Percentiles rank a stretch among this genome's conserved stretches.
phyloP scores from a whole-genome alignment of 2,888 invertebrate species.

The Oscheius sp. region DNA sequence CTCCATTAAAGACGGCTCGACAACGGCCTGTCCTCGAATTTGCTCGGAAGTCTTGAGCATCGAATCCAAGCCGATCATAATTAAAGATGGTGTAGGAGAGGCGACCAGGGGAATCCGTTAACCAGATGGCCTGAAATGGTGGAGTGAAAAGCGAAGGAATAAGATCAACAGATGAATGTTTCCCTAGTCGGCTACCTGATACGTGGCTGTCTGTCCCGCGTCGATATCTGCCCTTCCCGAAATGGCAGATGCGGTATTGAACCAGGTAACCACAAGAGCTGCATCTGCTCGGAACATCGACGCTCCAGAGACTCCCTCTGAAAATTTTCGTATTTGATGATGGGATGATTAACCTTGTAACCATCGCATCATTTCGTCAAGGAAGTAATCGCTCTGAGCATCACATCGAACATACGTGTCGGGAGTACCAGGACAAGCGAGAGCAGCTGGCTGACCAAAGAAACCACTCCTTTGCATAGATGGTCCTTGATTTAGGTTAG shows the following conservation, averaged over 20 bases:
- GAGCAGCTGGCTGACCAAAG: slow-evolving; percentile 58
- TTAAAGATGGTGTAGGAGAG: slow-evolving; percentile 94
- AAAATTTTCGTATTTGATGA: slow-evolving; percentile 71
- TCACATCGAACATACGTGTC: slow-evolving; percentile 67
- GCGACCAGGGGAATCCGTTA: slow-evolving; percentile 7
- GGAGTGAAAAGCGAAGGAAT: not conserved
- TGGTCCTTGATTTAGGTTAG: slow-evolving; percentile 59
- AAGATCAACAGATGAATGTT: not conserved
- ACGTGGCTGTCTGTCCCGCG: slow-evolving; percentile 84
- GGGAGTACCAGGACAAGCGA: slow-evolving; percentile 63
- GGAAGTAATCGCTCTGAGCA: slow-evolving; percentile 61
- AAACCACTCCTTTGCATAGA: slow-evolving; percentile 55
- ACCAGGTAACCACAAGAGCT: slow-evolving; percentile 90
- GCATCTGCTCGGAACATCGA: slow-evolving; percentile 90
- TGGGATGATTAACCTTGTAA: slow-evolving; percentile 59
- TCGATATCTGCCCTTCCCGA: slow-evolving; percentile 68
- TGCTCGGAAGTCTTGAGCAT: slow-evolving; percentile 75
- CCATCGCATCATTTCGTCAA: slow-evolving; percentile 66
- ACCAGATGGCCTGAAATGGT: slow-evolving; percentile 45
- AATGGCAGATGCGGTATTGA: slow-evolving; percentile 81
- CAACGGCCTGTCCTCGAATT: slow-evolving; percentile 68
- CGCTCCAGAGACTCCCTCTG: slow-evolving; percentile 86
- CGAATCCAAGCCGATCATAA: slow-evolving; percentile 90
- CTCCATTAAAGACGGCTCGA: slow-evolving; percentile 69
- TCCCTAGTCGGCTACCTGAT: slow-evolving; percentile 79